Base-by-base conservation (phyloP, 2,888 invertebrate species). In the Caenorhabditis uteleia region DNA sequence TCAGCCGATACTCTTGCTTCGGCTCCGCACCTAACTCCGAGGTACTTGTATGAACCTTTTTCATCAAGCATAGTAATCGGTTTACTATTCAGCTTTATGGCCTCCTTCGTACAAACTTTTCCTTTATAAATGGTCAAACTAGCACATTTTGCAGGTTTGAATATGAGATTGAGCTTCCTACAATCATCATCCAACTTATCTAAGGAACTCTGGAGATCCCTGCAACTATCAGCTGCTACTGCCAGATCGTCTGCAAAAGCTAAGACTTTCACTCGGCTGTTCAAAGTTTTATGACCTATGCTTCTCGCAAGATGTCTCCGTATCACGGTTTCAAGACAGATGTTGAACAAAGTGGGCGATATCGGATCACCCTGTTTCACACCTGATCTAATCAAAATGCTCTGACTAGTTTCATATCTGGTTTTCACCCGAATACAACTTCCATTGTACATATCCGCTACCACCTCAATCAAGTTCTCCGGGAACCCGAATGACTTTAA, bases 321-420 rank as follows among this genome's bases (percentile, higher is more conserved):
- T 16, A 61, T 14, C 10, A 83, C 36, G 4, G 75, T 72, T 49
- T 83, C 82, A 8, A 79, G 55, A 6, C 72, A 69, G 5, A 85
- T 57, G 58, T 84, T 82, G 61, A 84, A 84, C 0, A 83, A 34
- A 2, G 83, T 70, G 0, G 82, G 81, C 48, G 79, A 82, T 0
- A 82, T 50, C 4, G 84, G 83, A 51, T 77, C 78, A 4, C 84
- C 84, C 65, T 84, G 82, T 1, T 78, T 74, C 2, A 85, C 82
- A 1, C 83, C 74, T 34, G 77, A 68, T 1, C 36, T 64, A 45
- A 77, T 23, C 54, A 43, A 14, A 53, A 60, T 78, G 1, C 31
- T 44, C 3, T 3, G 49, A n/a, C 6, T 69, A n/a, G 43, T 46
- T 4, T 55, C 42, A 2, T 20, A 47, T 10, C 26, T 40, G 20